Base-by-base conservation (phyloP, 2,888 invertebrate species). In the Silvanus unidentatus region DNA sequence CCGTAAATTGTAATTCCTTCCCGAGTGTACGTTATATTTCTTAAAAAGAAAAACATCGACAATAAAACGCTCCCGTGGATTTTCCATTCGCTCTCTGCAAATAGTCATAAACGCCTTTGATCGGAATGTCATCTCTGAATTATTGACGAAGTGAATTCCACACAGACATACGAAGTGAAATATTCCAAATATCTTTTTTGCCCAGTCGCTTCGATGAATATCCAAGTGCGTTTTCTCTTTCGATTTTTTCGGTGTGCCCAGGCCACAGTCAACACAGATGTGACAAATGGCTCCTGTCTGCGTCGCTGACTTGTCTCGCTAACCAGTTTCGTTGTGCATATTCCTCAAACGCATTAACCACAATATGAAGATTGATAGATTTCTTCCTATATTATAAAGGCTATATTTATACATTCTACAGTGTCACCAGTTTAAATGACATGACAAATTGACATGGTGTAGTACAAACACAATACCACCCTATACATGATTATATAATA, bases 101-200 rank as follows among this genome's bases (percentile, higher is more conserved):
- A n/a, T n/a, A n/a, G n/a, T 32, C 32, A 32, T 32, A 32, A 32
- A 32, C 32, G 32, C 12, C 32, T 32, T 32, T 32, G 32, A 32
- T 32, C 32, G 39, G 27, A 46, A 46, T 46, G 42, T 32, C 43
- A 43, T 32, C 35, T 32, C 40, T 37, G 28, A 43, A 40, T 47
- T 36, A 32, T 32, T n/a, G 32, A 32, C 22, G 32, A 9, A 32
- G 5, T 32, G 43, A 47, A 46, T 46, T 46, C 46, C 46, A n/a
- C n/a, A n/a, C n/a, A 40, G 30, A 22, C 38, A 47, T 46, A 45
- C 49, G 41, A 8, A 4, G 48, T 47, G 47, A 53, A 55, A 59
- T 59, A 58, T 59, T 59, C 57, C 54, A 55, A 55, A 58, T 55
- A 57, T 53, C 55, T 32, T 32, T 55, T 54, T 55, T 53, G n/a